Conservation (phyloP, 2,888 invertebrate species). For the Sthenelais limicola region DNA sequence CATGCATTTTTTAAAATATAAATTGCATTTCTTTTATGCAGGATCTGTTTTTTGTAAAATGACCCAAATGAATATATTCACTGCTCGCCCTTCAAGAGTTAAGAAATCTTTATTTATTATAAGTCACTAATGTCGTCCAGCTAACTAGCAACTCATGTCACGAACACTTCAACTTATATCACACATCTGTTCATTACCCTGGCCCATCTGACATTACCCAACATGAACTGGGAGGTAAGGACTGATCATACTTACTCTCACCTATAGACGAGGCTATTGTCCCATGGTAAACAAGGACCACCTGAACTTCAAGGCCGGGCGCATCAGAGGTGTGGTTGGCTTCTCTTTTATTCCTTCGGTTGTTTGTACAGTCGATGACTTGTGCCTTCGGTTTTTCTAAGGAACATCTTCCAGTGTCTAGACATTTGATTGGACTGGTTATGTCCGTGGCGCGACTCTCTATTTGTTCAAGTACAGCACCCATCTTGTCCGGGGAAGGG, state of each 20-base stretch:
- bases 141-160: too few relatives aligned
- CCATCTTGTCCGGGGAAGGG: conserved; percentile 10
- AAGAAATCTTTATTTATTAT: too few relatives aligned
- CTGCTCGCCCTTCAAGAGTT: too few relatives aligned
- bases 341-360: neutral
- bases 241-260: neutral
- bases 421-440: conserved; percentile 42
- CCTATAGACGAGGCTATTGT: neutral
- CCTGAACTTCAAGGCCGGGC: conserved; percentile 19
- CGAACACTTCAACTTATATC: too few relatives aligned
- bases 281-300: conserved; percentile 36
- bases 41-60: too few relatives aligned
- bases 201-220: too few relatives aligned
- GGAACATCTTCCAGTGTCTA: conserved; percentile 39
- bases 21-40: too few relatives aligned
- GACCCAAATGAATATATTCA: too few relatives aligned
- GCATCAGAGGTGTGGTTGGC: neutral
- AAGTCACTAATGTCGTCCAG: too few relatives aligned
- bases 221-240: too few relatives aligned
- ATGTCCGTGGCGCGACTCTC: conserved; percentile 42
- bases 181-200: too few relatives aligned
- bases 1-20: too few relatives aligned
- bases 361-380: conserved; percentile 37
- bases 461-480: conserved; percentile 25
- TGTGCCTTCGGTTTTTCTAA: conserved; percentile 43